A percentile compares a stretch with the other conserved stretches of the same genome.
phyloP scores from a whole-genome alignment of 2,888 invertebrate genomes.

The Hirudinaria manillensis region DNA sequence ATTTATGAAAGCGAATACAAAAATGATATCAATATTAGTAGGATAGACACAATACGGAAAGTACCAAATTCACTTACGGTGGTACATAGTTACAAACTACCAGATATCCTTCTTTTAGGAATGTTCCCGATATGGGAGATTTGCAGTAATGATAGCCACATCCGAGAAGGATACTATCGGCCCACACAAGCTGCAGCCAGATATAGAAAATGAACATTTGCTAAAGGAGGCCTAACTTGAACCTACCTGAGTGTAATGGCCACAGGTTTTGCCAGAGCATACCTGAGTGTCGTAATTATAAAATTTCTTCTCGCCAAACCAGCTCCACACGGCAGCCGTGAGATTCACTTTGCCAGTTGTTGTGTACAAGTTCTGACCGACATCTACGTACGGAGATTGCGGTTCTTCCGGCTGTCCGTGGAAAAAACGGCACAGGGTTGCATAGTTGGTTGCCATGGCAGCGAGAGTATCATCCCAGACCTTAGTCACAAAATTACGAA shows the following conservation, averaged over 20 bases:
- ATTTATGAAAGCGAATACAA: too few species aligned
- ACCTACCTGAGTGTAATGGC: slow-evolving; percentile 28
- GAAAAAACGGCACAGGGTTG: background rate
- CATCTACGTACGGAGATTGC: background rate
- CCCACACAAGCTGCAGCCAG: slow-evolving; percentile 15
- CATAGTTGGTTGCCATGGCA: slow-evolving; percentile 17
- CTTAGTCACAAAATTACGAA: background rate
- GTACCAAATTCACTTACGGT: background rate
- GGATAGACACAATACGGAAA: too few species aligned
- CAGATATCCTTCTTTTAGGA: background rate
- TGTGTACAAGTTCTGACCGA: slow-evolving; percentile 21
- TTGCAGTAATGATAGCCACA: background rate
- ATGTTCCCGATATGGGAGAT: background rate
- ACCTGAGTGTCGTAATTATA: background rate
- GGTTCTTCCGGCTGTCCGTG: slow-evolving; percentile 23
- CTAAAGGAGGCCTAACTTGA: too few species aligned
- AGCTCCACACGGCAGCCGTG: background rate
- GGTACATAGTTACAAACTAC: slow-evolving; percentile 2
- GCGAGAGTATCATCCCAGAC: background rate
- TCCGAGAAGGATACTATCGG: slow-evolving; percentile 2
- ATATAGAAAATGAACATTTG: too few species aligned
- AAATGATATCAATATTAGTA: too few species aligned
- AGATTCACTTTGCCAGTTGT: background rate
- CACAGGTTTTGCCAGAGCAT: slow-evolving; percentile 15
- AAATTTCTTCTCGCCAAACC: slow-evolving; percentile 19